Conservation (phyloP, 1,140 invertebrate species). For the Anagrus nilaparvatae region DNA sequence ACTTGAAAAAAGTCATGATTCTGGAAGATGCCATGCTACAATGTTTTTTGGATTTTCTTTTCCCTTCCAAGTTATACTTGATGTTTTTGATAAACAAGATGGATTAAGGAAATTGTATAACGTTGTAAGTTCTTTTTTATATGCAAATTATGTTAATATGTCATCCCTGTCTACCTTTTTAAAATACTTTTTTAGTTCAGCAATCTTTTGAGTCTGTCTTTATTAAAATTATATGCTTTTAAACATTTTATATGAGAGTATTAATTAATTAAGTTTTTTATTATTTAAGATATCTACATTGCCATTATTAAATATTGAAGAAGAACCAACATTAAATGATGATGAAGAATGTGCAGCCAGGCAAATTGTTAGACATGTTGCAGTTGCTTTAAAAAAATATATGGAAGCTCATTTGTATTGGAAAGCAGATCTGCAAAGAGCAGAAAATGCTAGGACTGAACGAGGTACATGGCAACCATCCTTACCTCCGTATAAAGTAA, state of each 20-base stretch:
- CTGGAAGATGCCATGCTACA: slow-evolving; percentile 87
- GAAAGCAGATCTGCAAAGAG: slow-evolving; percentile 68
- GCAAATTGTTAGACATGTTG: slow-evolving; percentile 90
- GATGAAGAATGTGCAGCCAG: slow-evolving; percentile 85
- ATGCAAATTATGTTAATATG: slow-evolving; percentile 3
- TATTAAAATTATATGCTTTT: slow-evolving; percentile 1
- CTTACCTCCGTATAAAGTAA: slow-evolving; percentile 54
- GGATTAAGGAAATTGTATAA: slow-evolving; percentile 88
- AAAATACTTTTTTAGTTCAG: neutral
- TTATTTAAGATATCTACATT: slow-evolving; percentile 70
- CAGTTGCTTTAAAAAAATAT: slow-evolving; percentile 81
- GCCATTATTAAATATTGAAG: slow-evolving; percentile 63
- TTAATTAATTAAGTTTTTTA: slow-evolving; percentile 11
- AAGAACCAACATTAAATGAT: slow-evolving; percentile 64
- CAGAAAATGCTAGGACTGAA: slow-evolving; percentile 41
- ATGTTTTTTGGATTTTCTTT: slow-evolving; percentile 96
- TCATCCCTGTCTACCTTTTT: slow-evolving; percentile 1
- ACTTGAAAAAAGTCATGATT: slow-evolving; percentile 91
- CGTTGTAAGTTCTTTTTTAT: slow-evolving; percentile 52
- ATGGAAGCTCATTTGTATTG: slow-evolving; percentile 83
- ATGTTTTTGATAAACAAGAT: slow-evolving; percentile 88
- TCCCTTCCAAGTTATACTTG: slow-evolving; percentile 81
- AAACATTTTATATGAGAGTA: slow-evolving; percentile 1
- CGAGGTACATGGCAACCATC: slow-evolving; percentile 36
- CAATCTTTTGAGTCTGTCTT: neutral